A percentile compares a stretch with the other conserved stretches of the same genome.
Evolutionary conservation across 2,888 invertebrate species (phyloP).

Genomic region (Nezara viridula): DNA sequence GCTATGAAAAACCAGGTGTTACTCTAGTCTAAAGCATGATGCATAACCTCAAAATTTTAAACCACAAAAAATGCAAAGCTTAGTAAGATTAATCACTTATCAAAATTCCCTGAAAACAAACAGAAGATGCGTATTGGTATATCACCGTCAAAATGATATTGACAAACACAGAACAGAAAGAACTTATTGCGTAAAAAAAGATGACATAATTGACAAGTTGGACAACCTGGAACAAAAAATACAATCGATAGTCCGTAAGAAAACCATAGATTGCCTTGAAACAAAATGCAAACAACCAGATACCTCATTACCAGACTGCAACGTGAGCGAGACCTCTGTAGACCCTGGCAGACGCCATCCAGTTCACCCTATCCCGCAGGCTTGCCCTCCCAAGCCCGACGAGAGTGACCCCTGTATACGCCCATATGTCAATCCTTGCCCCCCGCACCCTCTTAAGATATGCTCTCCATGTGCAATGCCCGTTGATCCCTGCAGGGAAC

Average conservation of each 20-base stretch:
- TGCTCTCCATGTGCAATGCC: constrained; percentile 57
- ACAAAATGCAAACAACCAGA: background rate
- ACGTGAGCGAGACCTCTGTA: background rate
- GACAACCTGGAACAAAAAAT: constrained; percentile 26
- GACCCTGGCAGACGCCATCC: background rate
- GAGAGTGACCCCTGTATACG: constrained; percentile 51
- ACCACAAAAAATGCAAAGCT: background rate
- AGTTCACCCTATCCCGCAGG: background rate
- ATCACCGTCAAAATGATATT: background rate
- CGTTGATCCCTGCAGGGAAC: constrained; percentile 56
- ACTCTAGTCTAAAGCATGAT: background rate
- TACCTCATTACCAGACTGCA: background rate
- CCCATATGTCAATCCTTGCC: constrained; percentile 60
- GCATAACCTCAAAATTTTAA: constrained; percentile 19
- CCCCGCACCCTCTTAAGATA: background rate
- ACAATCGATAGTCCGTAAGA: background rate
- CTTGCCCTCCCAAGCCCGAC: background rate
- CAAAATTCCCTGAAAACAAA: background rate
- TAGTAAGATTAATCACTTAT: background rate
- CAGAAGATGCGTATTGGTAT: background rate
- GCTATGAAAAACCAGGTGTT: background rate
- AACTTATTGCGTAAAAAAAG: constrained; percentile 15
- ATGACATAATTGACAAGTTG: constrained; percentile 20
- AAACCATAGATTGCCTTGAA: constrained; percentile 28
- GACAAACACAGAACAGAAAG: background rate